Conservation (phyloP, 2,797 vertebrate species). For the Mionectes olivaceus region DNA sequence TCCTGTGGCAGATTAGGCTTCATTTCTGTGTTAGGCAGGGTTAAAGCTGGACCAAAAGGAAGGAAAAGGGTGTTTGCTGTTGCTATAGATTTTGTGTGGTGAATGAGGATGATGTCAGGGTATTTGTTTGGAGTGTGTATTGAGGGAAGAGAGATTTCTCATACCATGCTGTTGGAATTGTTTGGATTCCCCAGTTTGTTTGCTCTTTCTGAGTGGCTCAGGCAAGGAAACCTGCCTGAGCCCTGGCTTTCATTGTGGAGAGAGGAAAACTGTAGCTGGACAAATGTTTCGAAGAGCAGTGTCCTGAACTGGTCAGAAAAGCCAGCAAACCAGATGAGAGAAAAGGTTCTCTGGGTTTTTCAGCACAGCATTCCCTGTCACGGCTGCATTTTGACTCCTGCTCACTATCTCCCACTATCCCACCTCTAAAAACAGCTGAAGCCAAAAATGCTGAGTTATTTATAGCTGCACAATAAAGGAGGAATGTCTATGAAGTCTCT, state of each 20-base stretch:
- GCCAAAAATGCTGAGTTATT: neutral
- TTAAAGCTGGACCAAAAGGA: neutral
- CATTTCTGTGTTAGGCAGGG: neutral
- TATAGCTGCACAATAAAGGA: neutral
- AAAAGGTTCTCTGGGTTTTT: neutral
- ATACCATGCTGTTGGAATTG: neutral
- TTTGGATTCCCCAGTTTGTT: neutral
- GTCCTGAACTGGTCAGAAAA: neutral
- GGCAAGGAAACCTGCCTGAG: neutral
- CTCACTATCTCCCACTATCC: neutral
- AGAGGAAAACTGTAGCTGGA: neutral
- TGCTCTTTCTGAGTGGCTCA: neutral
- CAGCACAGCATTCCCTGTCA: neutral
- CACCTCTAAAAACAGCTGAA: neutral
- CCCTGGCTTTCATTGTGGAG: neutral
- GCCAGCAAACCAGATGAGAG: neutral
- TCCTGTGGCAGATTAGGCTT: neutral
- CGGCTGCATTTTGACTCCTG: neutral
- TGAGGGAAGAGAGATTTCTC: neutral
- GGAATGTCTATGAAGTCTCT: neutral
- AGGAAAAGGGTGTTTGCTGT: constrained; percentile 43
- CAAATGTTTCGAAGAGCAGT: neutral
- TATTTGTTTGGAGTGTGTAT: neutral
- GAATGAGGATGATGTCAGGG: constrained; percentile 25
- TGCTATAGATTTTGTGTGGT: neutral